Evolutionary conservation across 2,888 invertebrate genomes (phyloP).

Genomic region (Poecilobothrus nobilitatus): DNA sequence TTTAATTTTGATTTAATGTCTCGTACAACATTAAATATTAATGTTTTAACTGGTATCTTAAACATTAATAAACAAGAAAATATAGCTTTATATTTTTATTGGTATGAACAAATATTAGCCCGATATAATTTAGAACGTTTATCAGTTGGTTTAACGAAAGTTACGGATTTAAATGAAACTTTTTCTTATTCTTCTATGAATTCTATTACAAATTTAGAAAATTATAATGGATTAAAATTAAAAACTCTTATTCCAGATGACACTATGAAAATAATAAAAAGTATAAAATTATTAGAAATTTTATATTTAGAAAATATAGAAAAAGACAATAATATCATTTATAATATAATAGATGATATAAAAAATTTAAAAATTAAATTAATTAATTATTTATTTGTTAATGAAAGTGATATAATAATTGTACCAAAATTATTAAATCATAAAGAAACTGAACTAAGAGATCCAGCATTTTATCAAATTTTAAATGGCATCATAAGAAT

Average conservation of each 20-base stretch:
- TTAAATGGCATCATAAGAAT: neutral
- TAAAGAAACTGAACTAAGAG: slow-evolving; percentile 55
- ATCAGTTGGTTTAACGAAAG: neutral
- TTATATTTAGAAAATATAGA: neutral
- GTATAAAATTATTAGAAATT: neutral
- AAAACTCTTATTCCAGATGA: neutral
- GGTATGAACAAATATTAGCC: neutral
- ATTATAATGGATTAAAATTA: neutral
- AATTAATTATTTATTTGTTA: too few species aligned
- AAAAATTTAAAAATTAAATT: too few species aligned
- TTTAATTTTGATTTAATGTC: slow-evolving; percentile 44
- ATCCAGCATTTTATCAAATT: slow-evolving; percentile 44
- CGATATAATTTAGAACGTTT: neutral
- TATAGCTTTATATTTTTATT: neutral
- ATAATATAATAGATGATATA: too few species aligned
- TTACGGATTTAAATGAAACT: neutral
- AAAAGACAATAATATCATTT: neutral
- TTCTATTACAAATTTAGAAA: neutral
- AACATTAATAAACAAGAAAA: neutral
- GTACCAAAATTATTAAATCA: slow-evolving; percentile 55
- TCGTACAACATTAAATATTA: neutral
- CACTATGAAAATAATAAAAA: neutral
- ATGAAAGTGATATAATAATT: slow-evolving; percentile 45
- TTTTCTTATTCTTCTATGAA: neutral
- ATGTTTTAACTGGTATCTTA: too few species aligned